Conservation (phyloP, 2,113 vertebrate species). For the Apus apus region DNA sequence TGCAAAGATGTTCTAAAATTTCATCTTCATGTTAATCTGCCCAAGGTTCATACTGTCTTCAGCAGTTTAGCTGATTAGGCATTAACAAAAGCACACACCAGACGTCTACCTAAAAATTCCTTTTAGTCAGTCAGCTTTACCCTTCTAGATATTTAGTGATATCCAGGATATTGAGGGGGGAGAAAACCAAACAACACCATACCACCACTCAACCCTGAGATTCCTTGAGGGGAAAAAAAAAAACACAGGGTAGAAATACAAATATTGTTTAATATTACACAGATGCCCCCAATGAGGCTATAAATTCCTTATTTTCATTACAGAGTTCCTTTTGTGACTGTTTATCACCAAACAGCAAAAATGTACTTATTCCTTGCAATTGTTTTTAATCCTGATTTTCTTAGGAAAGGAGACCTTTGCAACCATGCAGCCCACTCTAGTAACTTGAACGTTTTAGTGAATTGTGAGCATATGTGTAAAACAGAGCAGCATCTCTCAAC, state of each 20-base stretch:
- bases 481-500: not conserved
- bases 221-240: not conserved
- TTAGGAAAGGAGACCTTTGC: not conserved
- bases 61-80: not conserved
- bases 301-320: not conserved
- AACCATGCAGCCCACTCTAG: not conserved
- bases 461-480: not conserved
- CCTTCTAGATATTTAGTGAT: not conserved
- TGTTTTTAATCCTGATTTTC: not conserved
- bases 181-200: not conserved
- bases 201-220: not conserved
- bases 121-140: not conserved
- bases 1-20: not conserved
- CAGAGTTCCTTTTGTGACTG: not conserved
- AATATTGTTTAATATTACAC: not conserved
- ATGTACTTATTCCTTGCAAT: not conserved
- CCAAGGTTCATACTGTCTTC: not conserved
- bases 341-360: not conserved
- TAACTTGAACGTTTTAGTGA: not conserved
- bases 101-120: not conserved
- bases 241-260: not conserved
- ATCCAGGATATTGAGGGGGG: not conserved
- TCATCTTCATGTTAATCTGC: not conserved
- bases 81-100: not conserved
- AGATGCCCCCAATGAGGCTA: not conserved